A percentile compares a stretch with the other conserved stretches of the same genome.
These are phyloP conservation scores for Stictonetta naevosa DNA, from an alignment of 2,113 vertebrate species.

Conservation along the genomic window DNA sequence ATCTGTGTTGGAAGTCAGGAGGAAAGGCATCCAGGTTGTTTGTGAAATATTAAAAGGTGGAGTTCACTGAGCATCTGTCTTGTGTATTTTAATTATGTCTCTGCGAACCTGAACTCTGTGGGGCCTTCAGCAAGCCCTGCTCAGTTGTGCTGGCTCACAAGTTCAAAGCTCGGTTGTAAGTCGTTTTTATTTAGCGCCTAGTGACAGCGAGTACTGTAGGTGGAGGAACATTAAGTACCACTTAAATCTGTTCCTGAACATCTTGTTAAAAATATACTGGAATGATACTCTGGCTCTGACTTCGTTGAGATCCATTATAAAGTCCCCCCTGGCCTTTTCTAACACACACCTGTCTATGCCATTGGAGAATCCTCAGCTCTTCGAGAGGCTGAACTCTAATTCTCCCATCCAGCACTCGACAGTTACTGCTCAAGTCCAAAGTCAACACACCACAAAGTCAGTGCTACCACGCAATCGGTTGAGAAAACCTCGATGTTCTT, in stretches of 20 bases:
- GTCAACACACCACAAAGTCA: not conserved
- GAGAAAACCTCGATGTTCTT: not conserved
- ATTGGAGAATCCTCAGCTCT: conserved; percentile 27
- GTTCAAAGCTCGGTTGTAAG: conserved; percentile 71
- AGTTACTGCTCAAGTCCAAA: conserved; percentile 29
- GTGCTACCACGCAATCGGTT: not conserved
- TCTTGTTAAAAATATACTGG: conserved; percentile 66
- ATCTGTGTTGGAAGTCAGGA: conserved; percentile 31
- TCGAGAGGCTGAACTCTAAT: not conserved
- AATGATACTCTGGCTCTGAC: conserved; percentile 51
- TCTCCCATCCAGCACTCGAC: not conserved
- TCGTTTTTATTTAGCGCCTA: conserved; percentile 76
- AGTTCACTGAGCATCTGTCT: conserved; percentile 46
- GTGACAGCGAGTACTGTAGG: conserved; percentile 61
- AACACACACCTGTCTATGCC: not conserved
- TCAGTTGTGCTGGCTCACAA: conserved; percentile 43
- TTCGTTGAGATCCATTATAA: conserved; percentile 59
- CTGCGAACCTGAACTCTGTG: conserved; percentile 56
- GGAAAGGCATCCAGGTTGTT: conserved; percentile 52
- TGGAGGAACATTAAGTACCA: conserved; percentile 71
- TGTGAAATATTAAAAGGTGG: conserved; percentile 69
- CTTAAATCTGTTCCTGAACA: conserved; percentile 75
- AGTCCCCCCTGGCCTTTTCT: conserved; percentile 59
- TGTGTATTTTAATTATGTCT: conserved; percentile 67
- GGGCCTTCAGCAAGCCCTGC: conserved; percentile 59